Conservation (phyloP, 2,888 invertebrate genomes). For the Acronicta psi region DNA sequence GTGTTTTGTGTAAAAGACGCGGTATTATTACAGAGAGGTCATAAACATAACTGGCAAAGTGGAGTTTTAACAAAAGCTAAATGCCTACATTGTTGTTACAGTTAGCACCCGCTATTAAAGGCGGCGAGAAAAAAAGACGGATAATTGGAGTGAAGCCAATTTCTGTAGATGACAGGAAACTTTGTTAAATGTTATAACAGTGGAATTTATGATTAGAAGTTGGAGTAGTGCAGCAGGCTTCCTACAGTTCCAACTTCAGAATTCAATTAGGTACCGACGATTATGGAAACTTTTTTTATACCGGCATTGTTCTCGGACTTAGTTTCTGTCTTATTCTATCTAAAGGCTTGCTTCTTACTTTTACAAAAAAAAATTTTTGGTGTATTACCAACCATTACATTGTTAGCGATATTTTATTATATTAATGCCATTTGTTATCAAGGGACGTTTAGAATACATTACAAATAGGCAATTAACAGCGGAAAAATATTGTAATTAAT, state of each 20-base stretch:
- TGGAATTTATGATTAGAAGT: conserved; percentile 76
- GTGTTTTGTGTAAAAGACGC: conserved; percentile 54
- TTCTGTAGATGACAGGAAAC: conserved; percentile 76
- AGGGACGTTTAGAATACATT: too few relatives aligned
- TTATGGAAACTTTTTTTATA: conserved; percentile 56
- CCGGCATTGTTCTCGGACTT: conserved; percentile 42
- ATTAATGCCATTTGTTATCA: neutral
- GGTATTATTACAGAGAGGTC: conserved; percentile 50
- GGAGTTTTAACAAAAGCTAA: conserved; percentile 56
- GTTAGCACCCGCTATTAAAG: conserved; percentile 62
- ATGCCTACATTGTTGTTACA: conserved; percentile 61
- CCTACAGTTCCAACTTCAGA: conserved; percentile 63
- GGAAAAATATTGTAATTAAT: too few relatives aligned
- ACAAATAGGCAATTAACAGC: too few relatives aligned
- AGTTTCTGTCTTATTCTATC: conserved; percentile 28
- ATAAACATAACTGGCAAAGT: conserved; percentile 56
- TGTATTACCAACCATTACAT: conserved; percentile 24
- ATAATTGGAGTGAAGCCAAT: conserved; percentile 72
- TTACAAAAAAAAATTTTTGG: conserved; percentile 9
- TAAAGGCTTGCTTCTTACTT: conserved; percentile 32
- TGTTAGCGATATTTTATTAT: conserved; percentile 10
- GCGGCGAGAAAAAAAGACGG: conserved; percentile 55
- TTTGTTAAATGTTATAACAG: conserved; percentile 77
- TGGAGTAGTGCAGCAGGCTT: conserved; percentile 64
- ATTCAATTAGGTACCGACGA: conserved; percentile 68